Evolutionary conservation across 2,888 invertebrate genomes (phyloP).

Genomic region (Rhagophthalmus giganteus): DNA sequence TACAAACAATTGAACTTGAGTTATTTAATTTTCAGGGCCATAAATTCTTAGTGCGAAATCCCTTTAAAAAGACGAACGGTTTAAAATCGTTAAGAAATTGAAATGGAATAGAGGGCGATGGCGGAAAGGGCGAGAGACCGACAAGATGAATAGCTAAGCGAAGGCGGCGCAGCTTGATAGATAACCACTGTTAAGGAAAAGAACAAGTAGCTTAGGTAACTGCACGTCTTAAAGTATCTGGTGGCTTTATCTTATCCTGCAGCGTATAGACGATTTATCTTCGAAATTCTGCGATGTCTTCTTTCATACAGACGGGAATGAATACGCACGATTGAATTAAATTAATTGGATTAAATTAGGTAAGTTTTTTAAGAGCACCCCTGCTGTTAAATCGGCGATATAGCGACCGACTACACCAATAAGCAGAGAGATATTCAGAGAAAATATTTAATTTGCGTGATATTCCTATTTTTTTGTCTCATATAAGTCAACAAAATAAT

Average conservation of each 20-base stretch:
- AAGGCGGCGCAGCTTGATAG: constrained; percentile 48
- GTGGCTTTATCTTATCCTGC: constrained; percentile 28
- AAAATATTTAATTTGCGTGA: no score
- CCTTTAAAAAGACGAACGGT: not conserved
- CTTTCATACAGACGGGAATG: constrained; percentile 7
- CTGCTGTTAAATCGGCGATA: no score
- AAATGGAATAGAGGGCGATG: constrained; percentile 22
- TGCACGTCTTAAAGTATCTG: constrained; percentile 34
- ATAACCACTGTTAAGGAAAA: constrained; percentile 49
- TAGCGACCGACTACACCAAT: no score
- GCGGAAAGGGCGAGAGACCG: constrained; percentile 18
- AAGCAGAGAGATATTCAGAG: no score
- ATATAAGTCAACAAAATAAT: no score
- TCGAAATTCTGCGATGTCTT: constrained; percentile 12
- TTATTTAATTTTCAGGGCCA: no score
- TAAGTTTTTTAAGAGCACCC: no score
- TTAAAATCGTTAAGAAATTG: not conserved
- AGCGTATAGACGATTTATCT: constrained; percentile 23
- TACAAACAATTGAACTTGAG: no score
- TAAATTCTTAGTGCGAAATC: no score
- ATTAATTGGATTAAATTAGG: no score
- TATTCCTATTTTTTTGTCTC: no score
- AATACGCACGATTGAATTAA: not conserved
- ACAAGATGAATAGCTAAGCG: constrained; percentile 31
- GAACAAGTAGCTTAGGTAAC: constrained; percentile 41